A percentile compares a stretch with the other conserved stretches of the same genome.
Evolutionary conservation across 2,113 vertebrate species (phyloP).

Genomic region (Prietella phreatophila): DNA sequence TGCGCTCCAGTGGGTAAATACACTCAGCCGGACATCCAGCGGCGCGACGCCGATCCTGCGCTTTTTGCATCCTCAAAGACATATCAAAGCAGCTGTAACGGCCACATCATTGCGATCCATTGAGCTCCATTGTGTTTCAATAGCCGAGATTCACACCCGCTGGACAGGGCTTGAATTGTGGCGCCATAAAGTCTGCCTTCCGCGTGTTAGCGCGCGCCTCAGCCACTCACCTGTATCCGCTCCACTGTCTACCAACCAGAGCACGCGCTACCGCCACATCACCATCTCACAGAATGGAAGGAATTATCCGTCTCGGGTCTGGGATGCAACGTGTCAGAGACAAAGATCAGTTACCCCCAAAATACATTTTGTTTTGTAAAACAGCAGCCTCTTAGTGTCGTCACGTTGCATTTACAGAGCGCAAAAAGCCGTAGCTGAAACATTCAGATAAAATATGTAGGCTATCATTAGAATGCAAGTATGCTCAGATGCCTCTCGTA

Average conservation of each 20-base stretch:
- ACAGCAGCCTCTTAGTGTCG: neutral
- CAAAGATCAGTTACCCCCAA: neutral
- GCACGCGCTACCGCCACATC: neutral
- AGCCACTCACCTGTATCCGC: slow-evolving; percentile 52
- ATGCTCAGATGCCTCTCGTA: neutral
- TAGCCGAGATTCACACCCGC: slow-evolving; percentile 61
- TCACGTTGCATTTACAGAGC: neutral
- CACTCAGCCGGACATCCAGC: slow-evolving; percentile 46
- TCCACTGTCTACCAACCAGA: slow-evolving; percentile 42
- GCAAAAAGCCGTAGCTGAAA: neutral
- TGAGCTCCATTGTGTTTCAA: slow-evolving; percentile 61
- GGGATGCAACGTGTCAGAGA: neutral
- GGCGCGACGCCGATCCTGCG: slow-evolving; percentile 27
- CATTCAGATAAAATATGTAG: neutral
- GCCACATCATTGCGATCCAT: slow-evolving; percentile 64
- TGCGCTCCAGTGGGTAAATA: slow-evolving; percentile 49
- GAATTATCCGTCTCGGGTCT: neutral
- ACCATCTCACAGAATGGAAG: neutral
- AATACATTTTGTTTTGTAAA: neutral
- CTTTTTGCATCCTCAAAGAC: slow-evolving; percentile 63
- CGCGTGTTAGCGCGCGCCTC: neutral
- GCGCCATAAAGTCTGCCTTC: slow-evolving; percentile 68
- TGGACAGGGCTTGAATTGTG: slow-evolving; percentile 52
- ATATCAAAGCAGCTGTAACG: slow-evolving; percentile 67
- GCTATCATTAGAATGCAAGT: neutral